Percentiles rank a stretch among this genome's conserved stretches.
Evolutionary conservation across 2,888 invertebrate genomes (phyloP).

Genomic region (Sarcophaga caerulescens): DNA sequence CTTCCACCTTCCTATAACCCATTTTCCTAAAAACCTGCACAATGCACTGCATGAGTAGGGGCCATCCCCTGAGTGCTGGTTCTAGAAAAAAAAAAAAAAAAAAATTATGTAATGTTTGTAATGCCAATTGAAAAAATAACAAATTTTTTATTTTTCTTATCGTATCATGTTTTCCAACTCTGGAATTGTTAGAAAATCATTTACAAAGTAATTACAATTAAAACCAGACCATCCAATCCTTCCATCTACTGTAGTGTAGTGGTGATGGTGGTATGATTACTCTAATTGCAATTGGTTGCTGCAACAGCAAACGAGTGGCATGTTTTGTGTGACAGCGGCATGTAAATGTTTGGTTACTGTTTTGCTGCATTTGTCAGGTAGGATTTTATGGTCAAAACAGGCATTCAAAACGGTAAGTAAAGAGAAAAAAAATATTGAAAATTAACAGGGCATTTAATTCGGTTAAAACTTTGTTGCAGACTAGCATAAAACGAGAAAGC

Average conservation of each 20-base stretch:
- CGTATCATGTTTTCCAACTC: too few species aligned
- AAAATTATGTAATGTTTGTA: too few species aligned
- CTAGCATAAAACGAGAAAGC: too few species aligned
- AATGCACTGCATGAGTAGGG: too few species aligned
- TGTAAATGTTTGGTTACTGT: conserved; percentile 49
- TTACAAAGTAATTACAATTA: conserved; percentile 73
- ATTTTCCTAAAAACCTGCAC: too few species aligned
- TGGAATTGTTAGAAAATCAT: conserved; percentile 55
- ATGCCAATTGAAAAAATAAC: too few species aligned
- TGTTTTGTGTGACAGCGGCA: conserved; percentile 39
- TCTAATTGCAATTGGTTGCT: conserved; percentile 2
- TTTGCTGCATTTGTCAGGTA: conserved; percentile 57
- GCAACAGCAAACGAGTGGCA: background rate
- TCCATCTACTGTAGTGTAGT: too few species aligned
- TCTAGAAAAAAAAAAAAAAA: too few species aligned
- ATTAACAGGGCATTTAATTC: conserved; percentile 38
- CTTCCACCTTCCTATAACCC: too few species aligned
- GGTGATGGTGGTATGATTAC: conserved; percentile 10
- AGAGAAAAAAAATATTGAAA: conserved; percentile 11
- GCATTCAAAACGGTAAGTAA: conserved; percentile 36
- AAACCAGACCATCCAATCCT: conserved; percentile 56
- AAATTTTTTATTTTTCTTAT: too few species aligned
- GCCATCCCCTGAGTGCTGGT: too few species aligned
- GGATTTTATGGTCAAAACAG: conserved; percentile 52
- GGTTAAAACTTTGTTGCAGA: conserved; percentile 37